Evolutionary conservation across 92 coral and sea anemone species (phyloP), one percentile per base, ranked within the genome.

Genomic region (Pocillopora grandis): DNA sequence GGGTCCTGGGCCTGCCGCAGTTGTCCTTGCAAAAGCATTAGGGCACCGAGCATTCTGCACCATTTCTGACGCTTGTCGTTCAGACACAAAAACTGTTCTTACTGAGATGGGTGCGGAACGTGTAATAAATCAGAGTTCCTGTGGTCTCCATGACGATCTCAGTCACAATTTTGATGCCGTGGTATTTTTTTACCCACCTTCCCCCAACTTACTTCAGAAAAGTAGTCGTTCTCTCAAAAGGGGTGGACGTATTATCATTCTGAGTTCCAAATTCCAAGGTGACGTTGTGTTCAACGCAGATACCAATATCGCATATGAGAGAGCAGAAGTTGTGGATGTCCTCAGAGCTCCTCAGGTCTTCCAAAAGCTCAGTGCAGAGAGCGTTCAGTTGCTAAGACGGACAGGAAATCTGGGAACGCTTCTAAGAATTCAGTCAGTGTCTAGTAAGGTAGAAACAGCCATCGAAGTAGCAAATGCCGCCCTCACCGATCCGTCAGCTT

Each of bases 1-100:
- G 64, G 88, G 71, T 36, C 87, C 91, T 36, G 95, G 90, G 3
- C 66, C 83, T 9, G 91, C 92, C 55, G 92, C 90, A n/a, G 78
- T 83, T 52, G 37, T 59, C 18, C 83, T 89, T 20, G 95, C 90
- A n/a, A 86, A 27, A 35, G 77, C 90, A 36, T 11, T 81, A 56
- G 92, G 95, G 14, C 79, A 80, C 76, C 56, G 62, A 16, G 92
- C 86, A 1, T 17, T 78, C 14, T 91, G 92, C 80, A 91, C 92
- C 0, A 56, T 82, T 9, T 15, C 90, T 0, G 76, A 81, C 78
- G 36, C 80, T 20, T 80, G 74, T 31, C n/a, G 69, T 19, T 20
- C 55, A 31, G 63, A 62, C 18, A 60, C 85, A 48, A 80, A 74
- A 62, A 72, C 20, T 13, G 35, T 78, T 15, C 88, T 87, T 1